Evolutionary conservation across 2,797 vertebrate genomes (phyloP).

Genomic region (Epinephelus malabaricus): DNA sequence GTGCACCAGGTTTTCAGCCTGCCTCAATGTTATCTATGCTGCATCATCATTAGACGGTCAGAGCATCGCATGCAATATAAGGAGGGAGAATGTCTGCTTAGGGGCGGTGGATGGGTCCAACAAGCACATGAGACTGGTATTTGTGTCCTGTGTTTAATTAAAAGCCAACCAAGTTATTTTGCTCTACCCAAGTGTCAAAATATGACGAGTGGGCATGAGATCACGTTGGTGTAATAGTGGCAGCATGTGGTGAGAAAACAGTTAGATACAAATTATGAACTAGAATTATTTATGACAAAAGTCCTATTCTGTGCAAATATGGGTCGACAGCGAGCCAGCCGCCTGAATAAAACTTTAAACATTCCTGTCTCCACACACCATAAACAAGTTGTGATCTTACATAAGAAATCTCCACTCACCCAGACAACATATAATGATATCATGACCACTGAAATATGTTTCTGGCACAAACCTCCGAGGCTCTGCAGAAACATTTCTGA

Average conservation of each 20-base stretch:
- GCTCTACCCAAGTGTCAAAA: too few species aligned
- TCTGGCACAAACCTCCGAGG: conserved; percentile 13
- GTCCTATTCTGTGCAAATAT: neutral
- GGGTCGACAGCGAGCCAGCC: neutral
- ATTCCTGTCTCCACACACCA: neutral
- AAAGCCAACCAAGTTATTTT: too few species aligned
- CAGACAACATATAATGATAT: conserved; percentile 23
- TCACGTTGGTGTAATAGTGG: neutral
- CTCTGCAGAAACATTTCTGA: conserved; percentile 14
- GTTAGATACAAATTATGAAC: neutral
- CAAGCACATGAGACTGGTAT: too few species aligned
- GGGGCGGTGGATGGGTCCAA: too few species aligned
- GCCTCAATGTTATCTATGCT: too few species aligned
- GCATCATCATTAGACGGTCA: too few species aligned
- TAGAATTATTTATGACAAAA: conserved; percentile 7
- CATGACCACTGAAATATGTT: conserved; percentile 19
- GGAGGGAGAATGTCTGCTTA: too few species aligned
- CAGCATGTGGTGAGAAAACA: neutral
- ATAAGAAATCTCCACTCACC: conserved; percentile 36
- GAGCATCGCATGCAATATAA: too few species aligned
- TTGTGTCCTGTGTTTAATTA: too few species aligned
- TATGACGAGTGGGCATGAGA: too few species aligned
- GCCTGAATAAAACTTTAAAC: conserved; percentile 22
- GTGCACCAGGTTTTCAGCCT: too few species aligned
- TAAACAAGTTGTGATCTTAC: conserved; percentile 15